Evolutionary conservation across 2,888 invertebrate species (phyloP).

Genomic region (Xestia xanthographa): DNA sequence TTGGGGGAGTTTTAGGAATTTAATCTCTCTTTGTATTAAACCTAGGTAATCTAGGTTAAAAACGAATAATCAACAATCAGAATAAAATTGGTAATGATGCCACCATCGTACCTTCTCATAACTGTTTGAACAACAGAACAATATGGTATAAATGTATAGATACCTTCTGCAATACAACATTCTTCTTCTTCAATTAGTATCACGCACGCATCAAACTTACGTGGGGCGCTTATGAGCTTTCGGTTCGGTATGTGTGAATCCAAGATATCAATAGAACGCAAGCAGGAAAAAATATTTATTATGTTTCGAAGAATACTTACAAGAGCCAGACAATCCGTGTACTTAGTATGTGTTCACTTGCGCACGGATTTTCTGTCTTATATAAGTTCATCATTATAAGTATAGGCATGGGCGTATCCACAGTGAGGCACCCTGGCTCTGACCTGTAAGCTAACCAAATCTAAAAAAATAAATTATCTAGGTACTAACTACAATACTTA

Average conservation of each 20-base stretch:
- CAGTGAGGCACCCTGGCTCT: too few species aligned
- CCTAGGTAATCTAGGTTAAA: not conserved
- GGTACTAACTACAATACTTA: too few species aligned
- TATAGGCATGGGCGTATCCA: too few species aligned
- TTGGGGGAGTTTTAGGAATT: constrained; percentile 31
- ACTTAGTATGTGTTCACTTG: not conserved
- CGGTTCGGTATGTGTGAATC: constrained; percentile 28
- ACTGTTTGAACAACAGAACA: not conserved
- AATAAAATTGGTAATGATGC: not conserved
- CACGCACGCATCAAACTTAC: constrained; percentile 33
- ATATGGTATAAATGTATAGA: not conserved
- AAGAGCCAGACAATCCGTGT: not conserved
- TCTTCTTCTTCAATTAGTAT: constrained; percentile 37
- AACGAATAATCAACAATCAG: not conserved
- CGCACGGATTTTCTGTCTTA: not conserved
- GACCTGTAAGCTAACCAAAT: too few species aligned
- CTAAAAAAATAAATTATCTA: too few species aligned
- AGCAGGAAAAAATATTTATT: constrained; percentile 24
- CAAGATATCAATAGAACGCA: constrained; percentile 26
- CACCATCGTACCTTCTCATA: not conserved
- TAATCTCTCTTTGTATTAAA: constrained; percentile 27
- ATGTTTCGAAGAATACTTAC: not conserved
- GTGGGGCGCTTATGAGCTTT: constrained; percentile 44
- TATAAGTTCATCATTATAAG: too few species aligned
- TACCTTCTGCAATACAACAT: not conserved